phyloP scores from a whole-genome alignment of 2,113 vertebrate genomes.

The Martes martes region DNA sequence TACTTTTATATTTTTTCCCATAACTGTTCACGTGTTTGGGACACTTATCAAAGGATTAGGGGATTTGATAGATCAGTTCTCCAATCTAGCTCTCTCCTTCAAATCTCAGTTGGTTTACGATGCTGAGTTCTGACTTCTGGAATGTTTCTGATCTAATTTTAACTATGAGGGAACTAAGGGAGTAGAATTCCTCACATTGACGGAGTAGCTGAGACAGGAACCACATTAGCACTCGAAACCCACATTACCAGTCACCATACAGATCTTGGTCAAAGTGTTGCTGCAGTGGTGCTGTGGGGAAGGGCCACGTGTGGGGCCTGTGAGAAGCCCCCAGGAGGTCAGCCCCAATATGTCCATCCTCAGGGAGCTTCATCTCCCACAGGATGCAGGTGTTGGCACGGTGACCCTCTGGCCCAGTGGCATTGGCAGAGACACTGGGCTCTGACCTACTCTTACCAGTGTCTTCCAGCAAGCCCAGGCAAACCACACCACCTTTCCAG shows the following conservation, averaged over 20 bases:
- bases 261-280: neutral
- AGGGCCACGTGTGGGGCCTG: neutral
- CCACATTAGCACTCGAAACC: neutral
- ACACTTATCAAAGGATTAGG: neutral
- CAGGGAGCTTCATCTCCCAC: neutral
- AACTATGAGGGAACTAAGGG: neutral
- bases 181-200: neutral
- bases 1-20: neutral
- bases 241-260: neutral
- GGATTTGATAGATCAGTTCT: neutral
- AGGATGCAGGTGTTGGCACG: neutral
- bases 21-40: neutral
- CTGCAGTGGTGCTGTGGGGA: neutral
- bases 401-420: neutral
- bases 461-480: neutral
- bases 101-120: neutral
- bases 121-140: neutral
- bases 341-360: neutral
- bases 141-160: neutral
- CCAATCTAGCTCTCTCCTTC: neutral
- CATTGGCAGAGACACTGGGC: neutral
- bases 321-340: rapidly evolving
- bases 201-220: neutral
- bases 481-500: neutral
- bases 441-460: neutral